Conservation (phyloP, 2,113 vertebrate genomes). For the Halcyon malimbica region DNA sequence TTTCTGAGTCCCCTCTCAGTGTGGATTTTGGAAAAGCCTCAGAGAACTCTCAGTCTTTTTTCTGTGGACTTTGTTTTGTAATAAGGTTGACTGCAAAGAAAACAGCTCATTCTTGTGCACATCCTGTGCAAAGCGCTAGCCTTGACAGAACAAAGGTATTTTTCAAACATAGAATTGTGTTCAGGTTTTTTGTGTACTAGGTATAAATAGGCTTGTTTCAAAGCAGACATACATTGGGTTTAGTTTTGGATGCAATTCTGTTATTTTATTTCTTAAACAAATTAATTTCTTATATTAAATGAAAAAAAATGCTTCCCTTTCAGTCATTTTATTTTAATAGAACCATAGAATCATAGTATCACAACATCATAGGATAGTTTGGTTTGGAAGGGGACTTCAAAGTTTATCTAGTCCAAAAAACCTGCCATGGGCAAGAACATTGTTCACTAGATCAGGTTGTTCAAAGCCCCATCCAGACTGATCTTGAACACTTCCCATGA, state of each 20-base stretch:
- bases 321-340: not conserved
- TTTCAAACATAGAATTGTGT: not conserved
- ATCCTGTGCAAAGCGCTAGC: not conserved
- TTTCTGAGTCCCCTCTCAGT: not conserved
- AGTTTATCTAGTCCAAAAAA: not conserved
- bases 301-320: not conserved
- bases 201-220: not conserved
- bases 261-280: not conserved
- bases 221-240: not conserved
- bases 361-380: not conserved
- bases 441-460: not conserved
- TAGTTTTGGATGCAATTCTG: not conserved
- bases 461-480: fast-evolving
- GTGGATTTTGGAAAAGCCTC: not conserved
- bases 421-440: not conserved
- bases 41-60: not conserved
- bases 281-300: not conserved
- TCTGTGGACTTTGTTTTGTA: not conserved
- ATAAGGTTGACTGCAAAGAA: not conserved
- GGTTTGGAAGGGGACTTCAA: not conserved
- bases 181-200: not conserved
- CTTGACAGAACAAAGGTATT: not conserved
- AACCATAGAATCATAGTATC: not conserved
- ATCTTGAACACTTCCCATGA: not conserved
- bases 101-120: not conserved